Evolutionary conservation across 1,140 invertebrate species (phyloP), one percentile per base, ranked within the genome.

Genomic region (Leptinotarsa defecta): DNA sequence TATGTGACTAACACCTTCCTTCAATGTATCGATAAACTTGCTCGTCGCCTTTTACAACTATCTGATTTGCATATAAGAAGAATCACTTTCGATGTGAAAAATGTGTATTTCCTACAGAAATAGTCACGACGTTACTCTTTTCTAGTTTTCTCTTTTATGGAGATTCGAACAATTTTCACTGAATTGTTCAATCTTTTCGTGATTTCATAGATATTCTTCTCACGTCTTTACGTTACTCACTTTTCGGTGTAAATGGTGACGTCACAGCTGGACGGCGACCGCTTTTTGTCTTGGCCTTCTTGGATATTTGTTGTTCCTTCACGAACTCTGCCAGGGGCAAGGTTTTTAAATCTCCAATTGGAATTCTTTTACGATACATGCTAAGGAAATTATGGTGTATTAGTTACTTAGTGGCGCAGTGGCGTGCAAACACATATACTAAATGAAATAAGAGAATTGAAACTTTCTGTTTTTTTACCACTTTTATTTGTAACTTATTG

Each of bases 261-360:
- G 52, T 57, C 52, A 57, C 52, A n/a, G 6, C 15, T 57, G 52
- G 52, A 57, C n/a, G 17, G 3, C 52, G n/a, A 57, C 52, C 52
- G 52, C 52, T 57, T 57, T 57, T 57, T 19, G 52, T 57, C 52
- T 57, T 19, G 52, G 52, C 52, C 52, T 57, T 57, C 52, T 57
- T 57, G 52, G 52, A 57, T 57, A 57, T 57, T 57, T 57, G 52
- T 57, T 57, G 52, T 57, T 57, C 52, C 52, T 17, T 57, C 52
- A 57, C 52, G 52, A 57, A 57, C 15, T 22, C 68, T 15, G 74
- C 74, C 74, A 49, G 62, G 69, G 74, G 74, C 74, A 75, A 75
- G 74, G 74, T 68, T 75, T 68, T 75, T 75, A 75, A 75, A 75
- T 75, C 68, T 75, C 74, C 74, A 62, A 75, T 70, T 69, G 43